A percentile compares a stretch with the other conserved stretches of the same genome.
Conservation (phyloP, 2,113 vertebrate species). For the Macroglossus sobrinus region DNA sequence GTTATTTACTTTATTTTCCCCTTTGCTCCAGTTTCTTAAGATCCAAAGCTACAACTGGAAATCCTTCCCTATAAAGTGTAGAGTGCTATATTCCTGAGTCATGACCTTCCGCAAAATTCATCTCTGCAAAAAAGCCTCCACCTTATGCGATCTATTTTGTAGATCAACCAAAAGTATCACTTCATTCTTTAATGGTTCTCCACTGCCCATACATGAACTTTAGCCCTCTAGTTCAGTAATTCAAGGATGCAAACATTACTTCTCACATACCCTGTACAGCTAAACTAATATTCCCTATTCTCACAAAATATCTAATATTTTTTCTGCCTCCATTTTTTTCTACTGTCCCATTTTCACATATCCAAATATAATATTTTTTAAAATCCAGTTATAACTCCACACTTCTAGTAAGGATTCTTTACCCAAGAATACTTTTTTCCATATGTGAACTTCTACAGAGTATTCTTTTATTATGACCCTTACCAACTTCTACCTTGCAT, state of each 20-base stretch:
- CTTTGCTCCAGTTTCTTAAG: background rate
- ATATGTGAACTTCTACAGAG: background rate
- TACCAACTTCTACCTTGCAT: background rate
- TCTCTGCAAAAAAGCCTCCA: background rate
- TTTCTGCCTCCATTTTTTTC: background rate
- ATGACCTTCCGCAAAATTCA: background rate
- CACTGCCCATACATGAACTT: background rate
- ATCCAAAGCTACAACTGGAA: background rate
- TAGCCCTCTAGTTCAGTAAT: background rate
- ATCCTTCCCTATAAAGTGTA: background rate
- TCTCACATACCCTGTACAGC: background rate
- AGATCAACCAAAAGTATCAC: background rate
- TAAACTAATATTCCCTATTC: background rate
- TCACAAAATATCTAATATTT: background rate
- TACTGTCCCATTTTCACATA: background rate
- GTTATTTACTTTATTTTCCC: background rate
- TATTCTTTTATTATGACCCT: slow-evolving; percentile 2
- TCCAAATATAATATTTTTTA: background rate
- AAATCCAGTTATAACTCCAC: background rate
- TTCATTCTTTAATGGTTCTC: background rate
- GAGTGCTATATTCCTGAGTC: background rate
- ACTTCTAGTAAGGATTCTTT: background rate
- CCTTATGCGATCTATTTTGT: background rate
- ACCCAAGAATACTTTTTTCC: background rate
- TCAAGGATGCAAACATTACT: background rate